Base-by-base conservation (phyloP, 2,888 invertebrate genomes). In the Rhaphigaster nebulosa region DNA sequence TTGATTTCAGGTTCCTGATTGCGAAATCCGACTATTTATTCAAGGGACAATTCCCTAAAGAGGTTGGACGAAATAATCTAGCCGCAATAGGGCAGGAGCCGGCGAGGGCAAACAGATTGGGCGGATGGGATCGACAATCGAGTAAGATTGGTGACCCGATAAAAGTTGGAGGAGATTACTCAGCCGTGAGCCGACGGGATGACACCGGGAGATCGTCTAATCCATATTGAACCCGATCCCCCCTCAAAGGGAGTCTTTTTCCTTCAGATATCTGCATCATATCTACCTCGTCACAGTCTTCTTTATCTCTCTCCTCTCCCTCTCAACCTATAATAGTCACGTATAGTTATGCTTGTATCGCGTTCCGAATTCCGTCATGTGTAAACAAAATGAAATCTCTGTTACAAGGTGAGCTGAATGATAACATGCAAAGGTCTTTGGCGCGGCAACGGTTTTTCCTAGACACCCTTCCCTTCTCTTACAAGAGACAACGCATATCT, bases 131-230 rank as follows among this genome's bases (percentile, higher is more conserved):
- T 76, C 34, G 70, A 76, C 70, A 76, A 76, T 76, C 70, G 70
- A 38, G 70, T 38, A 10, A 38, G 70, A 76, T 76, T 76, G 70
- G 70, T 38, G 70, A 12, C 34, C 38, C 70, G 70, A 76, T 76
- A 76, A 76, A 76, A 76, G 70, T 76, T 76, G 38, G 70, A 76
- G 10, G 34, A 38, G 70, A 76, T 76, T 76, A 76, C 70, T 76
- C 70, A 38, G 34, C 70, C 23, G 20, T 29, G 34, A 38, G 70
- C 15, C 29, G 65, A 10, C n/a, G 29, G 65, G 12, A 15, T 38
- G 70, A 76, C 70, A 76, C 70, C 70, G 70, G 29, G 15, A 20
- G 38, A 38, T 38, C 20, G 29, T 20, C 70, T 76, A 76, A 76
- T 76, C 70, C 70, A 76, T 76, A 76, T 76, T 23, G 70, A 76